These are phyloP conservation scores for Notoglanidium macrostoma DNA, from an alignment of 2,797 vertebrate genomes.

Conservation along the genomic window DNA sequence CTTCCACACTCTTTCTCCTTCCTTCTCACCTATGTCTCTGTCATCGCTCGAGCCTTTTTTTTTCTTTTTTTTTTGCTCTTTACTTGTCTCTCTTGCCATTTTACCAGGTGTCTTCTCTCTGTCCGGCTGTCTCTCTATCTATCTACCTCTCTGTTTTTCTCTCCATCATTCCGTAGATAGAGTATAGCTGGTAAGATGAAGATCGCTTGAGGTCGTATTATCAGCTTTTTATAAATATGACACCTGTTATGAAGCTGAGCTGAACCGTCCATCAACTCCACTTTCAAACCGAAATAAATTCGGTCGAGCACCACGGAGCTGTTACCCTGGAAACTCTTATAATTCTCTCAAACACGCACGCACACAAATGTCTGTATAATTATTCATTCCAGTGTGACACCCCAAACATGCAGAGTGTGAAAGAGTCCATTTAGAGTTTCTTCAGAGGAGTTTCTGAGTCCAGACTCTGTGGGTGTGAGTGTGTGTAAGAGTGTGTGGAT, in stretches of 20 bases:
- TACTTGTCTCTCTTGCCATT: neutral
- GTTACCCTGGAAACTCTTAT: conserved; percentile 3
- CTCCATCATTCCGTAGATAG: neutral
- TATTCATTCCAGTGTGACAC: conserved; percentile 31
- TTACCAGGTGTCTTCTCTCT: neutral
- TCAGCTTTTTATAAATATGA: neutral
- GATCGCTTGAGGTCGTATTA: neutral
- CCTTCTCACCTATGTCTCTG: neutral
- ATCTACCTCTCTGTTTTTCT: neutral
- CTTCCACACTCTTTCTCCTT: neutral
- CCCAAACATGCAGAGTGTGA: conserved; percentile 46
- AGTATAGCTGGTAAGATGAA: neutral
- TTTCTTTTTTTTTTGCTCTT: neutral
- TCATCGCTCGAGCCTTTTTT: neutral
- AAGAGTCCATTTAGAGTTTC: conserved; percentile 46
- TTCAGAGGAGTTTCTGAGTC: conserved; percentile 13
- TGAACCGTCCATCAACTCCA: neutral
- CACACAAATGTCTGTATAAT: conserved; percentile 23
- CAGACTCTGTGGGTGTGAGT: conserved; percentile 25
- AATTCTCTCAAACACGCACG: neutral
- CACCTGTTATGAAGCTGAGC: neutral
- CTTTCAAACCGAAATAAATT: conserved; percentile 4
- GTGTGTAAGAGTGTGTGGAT: conserved; percentile 37
- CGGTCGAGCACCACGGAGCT: neutral
- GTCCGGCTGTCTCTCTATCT: conserved; percentile 3